Evolutionary conservation across 1,140 invertebrate genomes (phyloP), one percentile per base, ranked within the genome.

Genomic region (Hesperophylax magnus): DNA sequence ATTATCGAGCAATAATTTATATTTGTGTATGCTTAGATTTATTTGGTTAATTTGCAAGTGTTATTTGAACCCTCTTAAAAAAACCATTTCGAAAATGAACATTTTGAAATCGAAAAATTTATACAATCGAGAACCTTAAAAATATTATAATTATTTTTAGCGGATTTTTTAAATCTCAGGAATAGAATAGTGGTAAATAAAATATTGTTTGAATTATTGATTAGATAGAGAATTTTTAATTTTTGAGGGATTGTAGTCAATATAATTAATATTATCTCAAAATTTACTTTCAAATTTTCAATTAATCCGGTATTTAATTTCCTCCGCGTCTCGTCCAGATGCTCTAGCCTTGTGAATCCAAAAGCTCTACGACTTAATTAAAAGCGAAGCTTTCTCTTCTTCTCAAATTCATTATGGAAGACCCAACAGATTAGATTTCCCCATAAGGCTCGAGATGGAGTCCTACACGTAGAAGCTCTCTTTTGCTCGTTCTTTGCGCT

Each of bases 341-440:
- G 53, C 1, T 39, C 34, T 39, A 39, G 34, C 34, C 7, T 20
- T 58, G 53, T 18, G 31, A 34, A 75, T 22, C 47, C 8, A 22
- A 53, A 20, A 72, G 27, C 56, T 18, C 5, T 1, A 69, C 3
- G 22, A 67, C 20, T 78, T 78, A 78, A 78, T 78, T 78, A 78
- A 39, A n/a, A 54, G 53, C 11, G 63, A 54, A 69, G 53, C 22
- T 54, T 24, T 56, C 18, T 17, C 47, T 67, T 53, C 53, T 78
- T 52, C 56, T 27, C n/a, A 78, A 69, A 47, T 63, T 78, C 77
- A 52, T 53, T 47, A 67, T 78, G 77, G 56, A 78, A 56, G 52
- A 15, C 39, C 61, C 61, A 53, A 78, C 22, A 61, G 53, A 75
- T 75, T 75, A 75, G 72, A 75, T 58, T 75, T n/a, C 53, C 17